Conservation (phyloP, 2,113 vertebrate species). For the Melanerpes aurifrons region DNA sequence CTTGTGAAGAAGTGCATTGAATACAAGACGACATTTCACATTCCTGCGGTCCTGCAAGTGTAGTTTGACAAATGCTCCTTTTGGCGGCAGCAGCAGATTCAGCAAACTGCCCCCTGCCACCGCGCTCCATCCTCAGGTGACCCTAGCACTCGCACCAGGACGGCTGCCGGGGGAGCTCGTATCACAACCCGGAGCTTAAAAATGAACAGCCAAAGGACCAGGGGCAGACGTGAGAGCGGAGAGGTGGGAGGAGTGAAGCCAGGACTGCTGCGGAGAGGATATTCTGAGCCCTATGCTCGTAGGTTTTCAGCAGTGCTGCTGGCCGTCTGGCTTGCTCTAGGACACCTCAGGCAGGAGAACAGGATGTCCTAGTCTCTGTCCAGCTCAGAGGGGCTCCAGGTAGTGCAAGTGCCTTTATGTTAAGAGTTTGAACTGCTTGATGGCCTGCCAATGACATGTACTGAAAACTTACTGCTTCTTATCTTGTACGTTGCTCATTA, state of each 20-base stretch:
- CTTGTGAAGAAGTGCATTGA: fast-evolving
- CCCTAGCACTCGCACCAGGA: neutral
- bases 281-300: fast-evolving
- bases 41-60: neutral
- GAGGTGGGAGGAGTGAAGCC: neutral
- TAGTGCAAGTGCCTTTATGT: neutral
- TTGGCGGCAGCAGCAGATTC: conserved; percentile 12
- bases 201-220: fast-evolving
- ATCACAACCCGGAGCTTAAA: fast-evolving
- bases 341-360: fast-evolving
- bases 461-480: neutral
- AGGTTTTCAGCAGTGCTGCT: neutral
- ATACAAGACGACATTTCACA: fast-evolving
- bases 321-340: no score
- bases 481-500: fast-evolving
- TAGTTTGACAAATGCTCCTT: neutral
- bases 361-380: neutral
- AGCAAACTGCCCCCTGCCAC: neutral
- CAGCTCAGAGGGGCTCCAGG: fast-evolving
- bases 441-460: neutral
- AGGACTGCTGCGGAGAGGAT: neutral
- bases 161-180: neutral
- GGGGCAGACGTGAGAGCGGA: no score
- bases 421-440: neutral
- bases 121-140: neutral